Evolutionary conservation across 2,888 invertebrate genomes (phyloP), one percentile per base, ranked within the genome.

Genomic region (Sarcophaga rosellei): DNA sequence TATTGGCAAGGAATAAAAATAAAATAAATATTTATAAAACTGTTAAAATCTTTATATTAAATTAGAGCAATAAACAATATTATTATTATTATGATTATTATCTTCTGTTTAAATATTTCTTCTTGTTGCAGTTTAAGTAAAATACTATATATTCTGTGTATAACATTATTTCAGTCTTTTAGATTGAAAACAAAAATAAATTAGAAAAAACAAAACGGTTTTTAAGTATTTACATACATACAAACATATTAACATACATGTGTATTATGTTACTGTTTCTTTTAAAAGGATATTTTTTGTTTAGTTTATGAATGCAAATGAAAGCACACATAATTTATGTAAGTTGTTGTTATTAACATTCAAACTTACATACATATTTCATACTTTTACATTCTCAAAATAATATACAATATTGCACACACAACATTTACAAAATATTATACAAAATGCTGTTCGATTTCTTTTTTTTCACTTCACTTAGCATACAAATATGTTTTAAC

Each of bases 61-160:
- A 73, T 57, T 68, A 45, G 20, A 57, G 10, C 35, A 35, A 35
- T 68, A 20, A 72, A 10, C 61, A 62, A 47, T 47, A 68, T 57
- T 35, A 23, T 63, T 73, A 35, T 23, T n/a, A 35, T 15, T 44
- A 11, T 62, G 20, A 61, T 47, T 45, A 17, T 73, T 17, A 15
- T 17, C 53, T 72, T 70, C n/a, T 57, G n/a, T 23, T 81, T 23
- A 47, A 75, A 69, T 75, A 75, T 84, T 75, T 68, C 17, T 53
- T 15, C 53, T 12, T 53, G 17, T 53, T 53, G 53, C 17, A 53
- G 53, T 53, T 53, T 53, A 53, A 53, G 53, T 53, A 53, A 75
- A 79, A 79, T 84, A 84, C 75, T 75, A 59, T 76, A 66, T 80
- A 21, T 84, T 79, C 63, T 75, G 63, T 76, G 44, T 76, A 70